A percentile compares a stretch with the other conserved stretches of the same genome.
Conservation (phyloP, 2,797 vertebrate genomes). For the Potorous gilbertii region DNA sequence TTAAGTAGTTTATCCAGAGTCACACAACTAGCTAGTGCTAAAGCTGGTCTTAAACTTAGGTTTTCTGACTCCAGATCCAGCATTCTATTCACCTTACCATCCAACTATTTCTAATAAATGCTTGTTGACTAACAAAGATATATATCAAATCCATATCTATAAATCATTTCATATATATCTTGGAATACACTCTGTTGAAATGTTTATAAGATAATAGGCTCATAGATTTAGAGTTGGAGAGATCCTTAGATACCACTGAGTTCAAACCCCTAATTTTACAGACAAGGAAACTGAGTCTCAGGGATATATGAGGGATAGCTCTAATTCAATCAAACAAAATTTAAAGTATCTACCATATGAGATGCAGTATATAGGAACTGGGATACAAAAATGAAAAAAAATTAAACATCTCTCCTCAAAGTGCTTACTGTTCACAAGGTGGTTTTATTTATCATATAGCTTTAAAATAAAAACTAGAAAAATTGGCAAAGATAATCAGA, state of each 20-base stretch:
- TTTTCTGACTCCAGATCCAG: not conserved
- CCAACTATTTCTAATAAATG: not conserved
- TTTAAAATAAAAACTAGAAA: not conserved
- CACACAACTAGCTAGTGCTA: not conserved
- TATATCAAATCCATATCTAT: not conserved
- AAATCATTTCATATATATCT: not conserved
- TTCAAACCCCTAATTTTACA: not conserved
- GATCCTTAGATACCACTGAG: not conserved
- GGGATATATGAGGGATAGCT: not conserved
- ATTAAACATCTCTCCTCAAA: not conserved
- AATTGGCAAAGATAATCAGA: not conserved
- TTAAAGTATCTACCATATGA: not conserved
- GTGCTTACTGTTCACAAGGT: not conserved
- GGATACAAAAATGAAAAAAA: not conserved
- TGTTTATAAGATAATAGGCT: not conserved
- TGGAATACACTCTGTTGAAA: not conserved
- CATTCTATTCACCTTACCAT: not conserved
- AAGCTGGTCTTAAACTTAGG: not conserved
- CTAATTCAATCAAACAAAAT: not conserved
- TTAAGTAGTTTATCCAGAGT: not conserved
- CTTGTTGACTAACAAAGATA: not conserved
- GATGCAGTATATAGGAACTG: not conserved
- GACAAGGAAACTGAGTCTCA: not conserved
- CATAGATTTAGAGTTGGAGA: not conserved
- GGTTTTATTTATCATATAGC: not conserved